phyloP scores from a whole-genome alignment of 1,140 invertebrate species.

The Leptinotarsa lineolata region DNA sequence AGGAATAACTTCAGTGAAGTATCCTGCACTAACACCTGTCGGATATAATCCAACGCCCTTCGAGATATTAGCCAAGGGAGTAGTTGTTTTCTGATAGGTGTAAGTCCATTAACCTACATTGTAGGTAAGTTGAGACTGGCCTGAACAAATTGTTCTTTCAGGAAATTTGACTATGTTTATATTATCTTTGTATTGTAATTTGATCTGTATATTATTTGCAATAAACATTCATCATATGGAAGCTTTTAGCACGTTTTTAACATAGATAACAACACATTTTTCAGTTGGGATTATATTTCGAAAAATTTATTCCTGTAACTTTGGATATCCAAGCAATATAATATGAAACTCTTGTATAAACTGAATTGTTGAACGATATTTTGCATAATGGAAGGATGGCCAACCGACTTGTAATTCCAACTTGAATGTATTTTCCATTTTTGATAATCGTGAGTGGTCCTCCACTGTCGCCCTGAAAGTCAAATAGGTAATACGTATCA shows the following conservation, averaged over 20 bases:
- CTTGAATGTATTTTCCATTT: slow-evolving; percentile 46
- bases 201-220: too few relatives aligned
- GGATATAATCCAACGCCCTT: too few relatives aligned
- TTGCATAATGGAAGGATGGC: slow-evolving; percentile 50
- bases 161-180: too few relatives aligned
- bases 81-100: too few relatives aligned
- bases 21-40: too few relatives aligned
- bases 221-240: too few relatives aligned
- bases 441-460: slow-evolving; percentile 47
- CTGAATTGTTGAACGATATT: slow-evolving; percentile 51
- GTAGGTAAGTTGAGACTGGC: too few relatives aligned
- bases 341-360: slow-evolving; percentile 51
- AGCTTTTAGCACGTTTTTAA: not conserved
- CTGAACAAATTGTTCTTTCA: too few relatives aligned
- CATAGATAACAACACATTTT: not conserved
- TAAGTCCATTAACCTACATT: too few relatives aligned
- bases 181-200: too few relatives aligned
- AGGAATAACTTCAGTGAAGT: too few relatives aligned
- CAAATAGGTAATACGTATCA: not conserved
- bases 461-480: slow-evolving; percentile 53
- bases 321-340: slow-evolving; percentile 52
- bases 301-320: slow-evolving; percentile 48
- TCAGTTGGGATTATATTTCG: slow-evolving; percentile 16
- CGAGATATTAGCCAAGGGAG: too few relatives aligned
- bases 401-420: slow-evolving; percentile 52